Conservation (phyloP, 2,113 vertebrate genomes). For the Paradoxurus hermaphroditus region DNA sequence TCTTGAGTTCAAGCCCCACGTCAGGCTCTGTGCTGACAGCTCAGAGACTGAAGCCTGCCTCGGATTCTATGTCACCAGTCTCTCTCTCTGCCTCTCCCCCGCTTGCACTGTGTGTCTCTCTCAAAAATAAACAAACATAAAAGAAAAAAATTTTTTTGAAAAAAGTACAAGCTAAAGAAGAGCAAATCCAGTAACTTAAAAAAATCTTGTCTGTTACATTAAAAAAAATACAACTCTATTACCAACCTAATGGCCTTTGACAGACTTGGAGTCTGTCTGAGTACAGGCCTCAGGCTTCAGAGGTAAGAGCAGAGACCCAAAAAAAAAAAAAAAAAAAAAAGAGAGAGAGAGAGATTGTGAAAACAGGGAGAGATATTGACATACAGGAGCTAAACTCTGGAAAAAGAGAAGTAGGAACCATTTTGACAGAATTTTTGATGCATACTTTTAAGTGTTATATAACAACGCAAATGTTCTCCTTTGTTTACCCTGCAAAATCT, state of each 20-base stretch:
- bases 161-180: not conserved
- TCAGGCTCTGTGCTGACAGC: too few relatives aligned
- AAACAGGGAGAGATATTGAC: not conserved
- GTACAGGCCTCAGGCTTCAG: not conserved
- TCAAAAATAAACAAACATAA: too few relatives aligned
- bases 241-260: not conserved
- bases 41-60: too few relatives aligned
- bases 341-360: not conserved
- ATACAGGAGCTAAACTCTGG: not conserved
- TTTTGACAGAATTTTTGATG: not conserved
- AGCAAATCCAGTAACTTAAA: not conserved
- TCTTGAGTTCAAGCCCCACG: too few relatives aligned
- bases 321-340: not conserved
- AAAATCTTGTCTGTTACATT: not conserved
- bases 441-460: not conserved
- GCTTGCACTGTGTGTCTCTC: too few relatives aligned
- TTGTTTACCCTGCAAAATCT: not conserved
- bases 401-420: not conserved
- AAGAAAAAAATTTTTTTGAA: too few relatives aligned
- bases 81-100: too few relatives aligned
- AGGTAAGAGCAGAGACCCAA: not conserved
- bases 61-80: too few relatives aligned
- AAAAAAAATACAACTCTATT: not conserved
- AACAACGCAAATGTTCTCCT: not conserved
- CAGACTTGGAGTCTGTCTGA: not conserved